Conservation (phyloP, 2,888 invertebrate genomes). For the Thymelicus acteon region DNA sequence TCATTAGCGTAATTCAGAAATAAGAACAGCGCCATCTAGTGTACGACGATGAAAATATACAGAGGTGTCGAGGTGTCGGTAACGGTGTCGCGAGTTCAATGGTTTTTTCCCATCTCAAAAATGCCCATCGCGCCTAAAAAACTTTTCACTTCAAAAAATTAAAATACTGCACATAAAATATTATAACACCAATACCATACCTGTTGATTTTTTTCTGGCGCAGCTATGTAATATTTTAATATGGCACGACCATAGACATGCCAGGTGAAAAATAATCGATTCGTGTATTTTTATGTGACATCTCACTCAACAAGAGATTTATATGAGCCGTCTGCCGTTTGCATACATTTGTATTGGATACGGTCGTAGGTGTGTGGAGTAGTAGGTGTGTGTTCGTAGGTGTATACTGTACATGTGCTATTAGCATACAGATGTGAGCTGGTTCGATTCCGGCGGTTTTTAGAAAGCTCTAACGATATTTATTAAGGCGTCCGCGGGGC, state of each 20-base stretch:
- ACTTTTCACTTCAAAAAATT: not conserved
- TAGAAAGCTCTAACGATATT: conserved; percentile 56
- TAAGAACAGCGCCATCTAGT: too few relatives aligned
- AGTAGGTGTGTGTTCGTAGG: conserved; percentile 45
- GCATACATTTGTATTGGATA: conserved; percentile 52
- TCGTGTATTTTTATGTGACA: conserved; percentile 47
- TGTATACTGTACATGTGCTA: conserved; percentile 42
- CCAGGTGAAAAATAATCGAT: conserved; percentile 30
- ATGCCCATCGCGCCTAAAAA: not conserved
- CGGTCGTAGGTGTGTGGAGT: conserved; percentile 45
- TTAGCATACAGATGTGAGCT: conserved; percentile 56
- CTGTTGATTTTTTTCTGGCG: not conserved
- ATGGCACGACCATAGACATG: not conserved
- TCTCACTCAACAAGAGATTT: conserved; percentile 53
- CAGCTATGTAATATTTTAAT: not conserved
- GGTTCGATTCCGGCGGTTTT: conserved; percentile 52
- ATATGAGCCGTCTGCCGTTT: conserved; percentile 47
- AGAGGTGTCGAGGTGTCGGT: too few relatives aligned
- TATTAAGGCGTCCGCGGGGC: conserved; percentile 51
- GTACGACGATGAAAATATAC: too few relatives aligned
- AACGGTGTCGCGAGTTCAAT: too few relatives aligned
- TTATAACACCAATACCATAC: not conserved
- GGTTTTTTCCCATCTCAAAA: too few relatives aligned
- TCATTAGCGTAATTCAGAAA: too few relatives aligned
- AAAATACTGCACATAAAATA: not conserved